A percentile compares a stretch with the other conserved stretches of the same genome.
These are phyloP conservation scores for Urocitellus parryii DNA, from an alignment of 2,113 vertebrate species.

Conservation along the genomic window DNA sequence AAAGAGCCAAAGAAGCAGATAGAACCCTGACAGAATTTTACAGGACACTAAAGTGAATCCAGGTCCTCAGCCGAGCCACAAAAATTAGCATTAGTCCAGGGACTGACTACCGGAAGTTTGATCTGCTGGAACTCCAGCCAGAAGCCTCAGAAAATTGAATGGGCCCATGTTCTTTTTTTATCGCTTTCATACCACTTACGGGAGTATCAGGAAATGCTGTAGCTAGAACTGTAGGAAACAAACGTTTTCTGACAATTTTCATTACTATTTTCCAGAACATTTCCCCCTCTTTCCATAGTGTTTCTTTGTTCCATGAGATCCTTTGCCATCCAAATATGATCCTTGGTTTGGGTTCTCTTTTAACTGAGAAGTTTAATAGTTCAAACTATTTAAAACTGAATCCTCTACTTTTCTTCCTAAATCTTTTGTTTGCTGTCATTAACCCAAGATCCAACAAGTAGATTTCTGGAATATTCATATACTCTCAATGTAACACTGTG, in stretches of 20 bases:
- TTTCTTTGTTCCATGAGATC: constrained; percentile 25
- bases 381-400: constrained; percentile 45
- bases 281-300: not conserved
- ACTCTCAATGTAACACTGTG: not conserved
- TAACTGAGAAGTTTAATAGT: constrained; percentile 56
- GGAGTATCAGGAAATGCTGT: not conserved
- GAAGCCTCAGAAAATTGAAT: not conserved
- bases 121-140: not conserved
- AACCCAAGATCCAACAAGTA: constrained; percentile 49
- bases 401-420: not conserved
- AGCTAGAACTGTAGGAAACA: not conserved
- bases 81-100: not conserved
- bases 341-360: not conserved
- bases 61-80: not conserved
- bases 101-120: not conserved
- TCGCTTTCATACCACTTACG: not conserved
- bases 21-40: not conserved
- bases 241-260: not conserved
- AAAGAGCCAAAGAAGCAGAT: constrained; percentile 18
- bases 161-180: not conserved
- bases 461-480: not conserved
- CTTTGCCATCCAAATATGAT: not conserved
- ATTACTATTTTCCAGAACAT: not conserved
- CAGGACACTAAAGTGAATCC: not conserved
- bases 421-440: constrained; percentile 42